Base-by-base conservation (phyloP, 2,113 vertebrate genomes). In the Ovis aries region DNA sequence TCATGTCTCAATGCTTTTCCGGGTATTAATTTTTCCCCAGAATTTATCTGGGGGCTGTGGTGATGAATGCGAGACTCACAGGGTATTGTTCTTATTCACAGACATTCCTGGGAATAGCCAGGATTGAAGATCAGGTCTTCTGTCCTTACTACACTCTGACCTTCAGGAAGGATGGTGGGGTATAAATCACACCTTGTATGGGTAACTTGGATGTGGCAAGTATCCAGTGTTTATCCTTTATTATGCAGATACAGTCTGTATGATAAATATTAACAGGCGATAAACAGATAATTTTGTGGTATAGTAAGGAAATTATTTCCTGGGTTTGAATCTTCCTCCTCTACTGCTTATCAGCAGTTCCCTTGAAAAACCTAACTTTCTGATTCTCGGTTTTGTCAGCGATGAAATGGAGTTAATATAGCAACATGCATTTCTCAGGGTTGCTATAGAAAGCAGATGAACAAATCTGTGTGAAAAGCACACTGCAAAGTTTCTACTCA, bases 391-490 rank as follows among this genome's bases (percentile, higher is more conserved):
- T 74, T 85, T 93, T 95, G 80, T 92, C 87, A 93, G 74, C 23
- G 57, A 86, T 71, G 89, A 95, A 96, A 60, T 17, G 3, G 25
- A 93, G 60, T 52, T 92, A 92, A 91, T 27, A 93, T 9, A 96
- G 77, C 83, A 87, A 40, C 71, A 93, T 14, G 29, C 81, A 92
- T 90, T 90, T 91, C 85, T 95, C 88, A 48, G 31, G 10, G 40
- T 33, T 77, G 57, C 92, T 90, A 95, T 19, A 29, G 67, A 93
- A 92, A 97, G 52, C 27, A 94, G 36, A 94, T 78, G 36, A 94
- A 88, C 40, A 95, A 96, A 97, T 96, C 93, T 82, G 93, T 82
- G 43, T 84, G 55, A 74, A 98, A 95, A 96, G 78, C 71, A 96
- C 87, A 92, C 86, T 86, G 60, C 21, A 78, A 96, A 95, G 53